Percentiles rank a stretch among this genome's conserved stretches.
phyloP scores from a whole-genome alignment of 2,113 vertebrate species.

The Camarhynchus parvulus region DNA sequence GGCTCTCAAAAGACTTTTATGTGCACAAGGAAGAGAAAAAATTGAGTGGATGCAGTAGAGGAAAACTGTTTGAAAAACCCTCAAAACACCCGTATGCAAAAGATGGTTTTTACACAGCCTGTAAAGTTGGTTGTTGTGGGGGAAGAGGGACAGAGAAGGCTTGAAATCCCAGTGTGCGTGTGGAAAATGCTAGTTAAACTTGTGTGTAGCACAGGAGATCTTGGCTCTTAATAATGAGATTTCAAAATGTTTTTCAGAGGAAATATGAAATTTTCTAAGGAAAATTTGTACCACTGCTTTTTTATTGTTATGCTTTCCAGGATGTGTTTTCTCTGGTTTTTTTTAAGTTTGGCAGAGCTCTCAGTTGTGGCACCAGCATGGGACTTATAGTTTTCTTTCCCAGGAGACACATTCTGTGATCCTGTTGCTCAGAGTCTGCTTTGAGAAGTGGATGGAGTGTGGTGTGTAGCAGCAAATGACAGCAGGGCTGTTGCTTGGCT shows the following conservation, averaged over 20 bases:
- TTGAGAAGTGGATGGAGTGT: background rate
- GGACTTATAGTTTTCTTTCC: background rate
- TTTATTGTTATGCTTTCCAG: background rate
- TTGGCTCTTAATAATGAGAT: background rate
- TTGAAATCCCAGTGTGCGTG: background rate
- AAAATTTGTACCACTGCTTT: background rate
- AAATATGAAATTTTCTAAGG: background rate
- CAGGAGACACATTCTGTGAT: background rate
- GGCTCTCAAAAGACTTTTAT: background rate
- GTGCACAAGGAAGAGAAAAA: background rate
- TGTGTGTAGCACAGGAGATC: background rate
- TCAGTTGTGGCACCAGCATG: background rate
- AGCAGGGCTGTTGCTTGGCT: background rate
- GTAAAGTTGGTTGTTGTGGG: background rate
- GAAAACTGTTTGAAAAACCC: background rate
- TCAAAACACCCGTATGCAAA: background rate
- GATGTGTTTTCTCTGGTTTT: background rate
- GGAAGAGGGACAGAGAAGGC: too few relatives aligned
- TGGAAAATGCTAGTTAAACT: background rate
- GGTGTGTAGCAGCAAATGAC: background rate
- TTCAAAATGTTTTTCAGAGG: background rate
- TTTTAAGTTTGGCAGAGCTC: background rate
- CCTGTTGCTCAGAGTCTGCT: background rate
- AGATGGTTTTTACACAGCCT: slow-evolving; percentile 24
- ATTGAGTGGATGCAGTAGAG: background rate